phyloP scores from a whole-genome alignment of 1,140 invertebrate species.

The Zaprionus ghesquierei region DNA sequence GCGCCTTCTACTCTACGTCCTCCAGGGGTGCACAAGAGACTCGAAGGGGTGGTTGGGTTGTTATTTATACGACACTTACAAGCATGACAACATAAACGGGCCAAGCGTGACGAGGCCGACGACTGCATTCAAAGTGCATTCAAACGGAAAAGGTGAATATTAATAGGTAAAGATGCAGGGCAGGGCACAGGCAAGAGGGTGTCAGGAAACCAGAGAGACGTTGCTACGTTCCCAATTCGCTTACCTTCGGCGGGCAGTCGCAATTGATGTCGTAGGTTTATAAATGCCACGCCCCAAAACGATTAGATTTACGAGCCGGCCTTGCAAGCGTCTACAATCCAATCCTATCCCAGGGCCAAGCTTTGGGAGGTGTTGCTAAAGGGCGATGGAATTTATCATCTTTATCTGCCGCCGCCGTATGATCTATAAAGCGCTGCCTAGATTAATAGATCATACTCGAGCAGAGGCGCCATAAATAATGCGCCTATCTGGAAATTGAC shows the following conservation, averaged over 20 bases:
- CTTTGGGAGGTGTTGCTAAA: not conserved
- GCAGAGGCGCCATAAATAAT: constrained; percentile 37
- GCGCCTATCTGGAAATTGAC: constrained; percentile 42
- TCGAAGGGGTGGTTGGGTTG: constrained; percentile 1
- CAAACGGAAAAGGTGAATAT: constrained; percentile 17
- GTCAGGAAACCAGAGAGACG: not conserved
- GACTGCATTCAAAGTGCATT: not conserved
- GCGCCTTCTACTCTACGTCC: not conserved
- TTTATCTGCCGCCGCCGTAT: not conserved
- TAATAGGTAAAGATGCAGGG: not conserved
- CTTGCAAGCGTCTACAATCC: not conserved
- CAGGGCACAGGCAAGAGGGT: not conserved
- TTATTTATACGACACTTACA: constrained; percentile 66
- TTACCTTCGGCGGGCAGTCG: not conserved
- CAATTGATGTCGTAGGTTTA: not conserved
- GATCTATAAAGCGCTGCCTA: constrained; percentile 45
- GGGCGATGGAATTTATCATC: not conserved
- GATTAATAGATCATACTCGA: constrained; percentile 62
- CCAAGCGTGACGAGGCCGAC: constrained; percentile 7
- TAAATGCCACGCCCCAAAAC: constrained; percentile 19
- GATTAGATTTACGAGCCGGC: constrained; percentile 24
- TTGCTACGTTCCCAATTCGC: not conserved
- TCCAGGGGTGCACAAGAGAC: not conserved
- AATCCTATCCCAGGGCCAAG: not conserved
- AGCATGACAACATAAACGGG: constrained; percentile 43